These are phyloP conservation scores for Notolepis coatsorum DNA, from an alignment of 2,797 vertebrate genomes.

Conservation along the genomic window DNA sequence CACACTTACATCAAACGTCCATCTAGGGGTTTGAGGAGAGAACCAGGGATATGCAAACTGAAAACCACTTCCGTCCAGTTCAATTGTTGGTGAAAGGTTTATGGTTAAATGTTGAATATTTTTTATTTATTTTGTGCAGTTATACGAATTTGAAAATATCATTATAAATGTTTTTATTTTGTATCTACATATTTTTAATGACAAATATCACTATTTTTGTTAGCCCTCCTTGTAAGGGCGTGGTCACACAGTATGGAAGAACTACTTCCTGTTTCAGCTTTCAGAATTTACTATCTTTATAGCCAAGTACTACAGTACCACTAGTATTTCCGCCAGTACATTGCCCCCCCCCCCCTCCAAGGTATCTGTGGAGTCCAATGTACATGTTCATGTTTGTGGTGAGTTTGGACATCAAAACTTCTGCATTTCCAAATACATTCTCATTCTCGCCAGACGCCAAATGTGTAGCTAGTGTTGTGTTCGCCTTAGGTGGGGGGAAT, in stretches of 20 bases:
- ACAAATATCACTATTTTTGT: constrained; percentile 20
- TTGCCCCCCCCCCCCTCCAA: too few species aligned
- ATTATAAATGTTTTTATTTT: constrained; percentile 37
- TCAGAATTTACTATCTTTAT: constrained; percentile 11
- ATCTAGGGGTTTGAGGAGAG: constrained; percentile 16
- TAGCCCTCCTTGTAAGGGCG: constrained; percentile 4
- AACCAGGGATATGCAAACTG: constrained; percentile 27
- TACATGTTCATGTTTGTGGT: constrained; percentile 18
- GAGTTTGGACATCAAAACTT: constrained; percentile 5
- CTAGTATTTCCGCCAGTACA: too few species aligned
- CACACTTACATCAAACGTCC: constrained; percentile 12
- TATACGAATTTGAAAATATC: constrained; percentile 33
- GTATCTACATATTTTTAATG: constrained; percentile 56
- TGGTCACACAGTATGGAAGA: constrained; percentile 14
- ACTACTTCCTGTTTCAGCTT: constrained; percentile 5
- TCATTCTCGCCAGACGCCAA: constrained; percentile 49
- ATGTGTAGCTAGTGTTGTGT: constrained; percentile 24
- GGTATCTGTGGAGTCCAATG: too few species aligned
- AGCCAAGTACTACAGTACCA: too few species aligned
- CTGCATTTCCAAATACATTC: constrained; percentile 24
- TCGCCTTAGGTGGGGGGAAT: too few species aligned
- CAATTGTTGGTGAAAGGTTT: constrained; percentile 7
- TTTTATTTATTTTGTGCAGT: constrained; percentile 62
- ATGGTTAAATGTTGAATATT: constrained; percentile 17
- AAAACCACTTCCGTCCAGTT: constrained; percentile 42